Evolutionary conservation across 1,140 invertebrate genomes (phyloP), one percentile per base, ranked within the genome.

Genomic region (Pseudomyrmex gracilis): DNA sequence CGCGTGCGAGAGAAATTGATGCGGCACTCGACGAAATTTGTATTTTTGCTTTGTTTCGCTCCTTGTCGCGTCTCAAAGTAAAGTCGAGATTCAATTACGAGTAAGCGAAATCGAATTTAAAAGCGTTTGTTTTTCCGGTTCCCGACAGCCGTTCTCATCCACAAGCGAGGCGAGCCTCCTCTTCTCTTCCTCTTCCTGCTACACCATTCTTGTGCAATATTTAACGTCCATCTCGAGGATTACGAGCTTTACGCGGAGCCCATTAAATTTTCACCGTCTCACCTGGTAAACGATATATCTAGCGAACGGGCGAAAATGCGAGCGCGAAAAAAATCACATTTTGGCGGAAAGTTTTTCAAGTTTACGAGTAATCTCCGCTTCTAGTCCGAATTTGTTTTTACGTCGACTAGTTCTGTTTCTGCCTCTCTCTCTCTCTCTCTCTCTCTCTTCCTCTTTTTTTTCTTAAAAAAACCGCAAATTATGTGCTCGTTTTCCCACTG

Each of bases 231-330:
- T 70, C 43, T 58, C 53, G 53, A 49, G 53, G 53, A 58, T 80
- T 58, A 47, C 76, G 53, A 60, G 66, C 66, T 80, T 80, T 47
- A 58, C 60, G 12, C 20, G 12, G 47, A 49, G 53, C 53, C 34
- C n/a, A 57, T 80, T 80, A 71, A 49, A 80, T 80, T 80, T 80
- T 80, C 71, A 80, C 70, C 76, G 34, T 80, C 53, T 58, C 76
- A 13, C 5, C 43, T n/a, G 43, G 51, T 66, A 57, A 80, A 70
- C 20, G 51, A 70, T 60, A 60, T 58, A 49, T 57, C 43, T 47
- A 80, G 58, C 12, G 43, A 58, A 58, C 24, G 43, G 17, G 20
- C 53, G 17, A 7, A 20, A 70, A 17, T 55, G 64, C 12, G 22
- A 15, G 64, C 34, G 5, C 34, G 34, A 34, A 15, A 22, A 70